Evolutionary conservation across 37 sponge, comb jelly and placozoan genomes (phyloP), one percentile per base, ranked within the genome.

Genomic region (Spongilla lacustris): DNA sequence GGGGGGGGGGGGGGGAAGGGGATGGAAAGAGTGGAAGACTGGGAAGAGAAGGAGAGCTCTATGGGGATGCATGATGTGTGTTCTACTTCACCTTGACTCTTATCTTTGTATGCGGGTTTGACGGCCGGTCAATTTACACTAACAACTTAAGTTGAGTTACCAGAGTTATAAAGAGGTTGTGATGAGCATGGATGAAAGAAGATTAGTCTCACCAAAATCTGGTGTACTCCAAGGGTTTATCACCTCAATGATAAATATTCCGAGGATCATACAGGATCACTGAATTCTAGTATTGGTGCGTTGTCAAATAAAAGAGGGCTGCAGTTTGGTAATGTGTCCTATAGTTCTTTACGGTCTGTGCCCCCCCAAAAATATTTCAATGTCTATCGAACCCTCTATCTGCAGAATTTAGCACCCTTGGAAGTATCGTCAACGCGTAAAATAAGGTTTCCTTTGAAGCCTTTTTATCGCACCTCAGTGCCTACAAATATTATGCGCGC

Each of bases 391-490:
- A 58, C 21, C 58, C 58, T 58, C 58, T 58, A 58, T 58, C 58
- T 67, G 69, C 22, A 81, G 50, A 81, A 34, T 67, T 81, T 46
- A 79, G 79, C 36, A 66, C 50, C 79, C 49, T 30, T 22, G 9
- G 35, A 79, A 79, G 30, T 35, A 30, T 27, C 46, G 50, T 79
- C 50, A 46, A 36, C 36, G 30, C 79, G 38, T 36, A 58, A 21
- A 22, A 30, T 50, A 30, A 27, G 36, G 58, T 27, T 49, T 79
- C 79, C 79, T 79, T 79, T 79, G 79, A 79, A 79, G 49, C 36
- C 58, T 32, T 72, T n/a, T 72, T 72, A 21, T 72, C 73, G 73
- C 73, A 58, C 58, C 58, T 58, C 58, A 58, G 58, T 58, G 58
- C 14, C 58, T 58, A 58, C 58, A 58, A 58, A 58, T 14, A 58